Conservation (phyloP, 2,797 vertebrate genomes). For the Alfaro cultratus region DNA sequence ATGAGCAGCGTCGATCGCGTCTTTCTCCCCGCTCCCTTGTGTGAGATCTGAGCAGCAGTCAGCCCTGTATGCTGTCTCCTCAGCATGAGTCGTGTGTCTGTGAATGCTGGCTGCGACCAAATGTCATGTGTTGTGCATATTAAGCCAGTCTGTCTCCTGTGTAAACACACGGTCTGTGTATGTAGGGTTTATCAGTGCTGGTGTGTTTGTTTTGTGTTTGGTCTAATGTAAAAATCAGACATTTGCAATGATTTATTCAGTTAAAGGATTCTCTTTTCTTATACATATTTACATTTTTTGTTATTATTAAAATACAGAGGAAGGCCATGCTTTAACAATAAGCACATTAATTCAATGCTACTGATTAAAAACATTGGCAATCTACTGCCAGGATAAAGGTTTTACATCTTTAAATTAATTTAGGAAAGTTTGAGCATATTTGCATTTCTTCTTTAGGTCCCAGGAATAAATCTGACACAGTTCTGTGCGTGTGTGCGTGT, state of each 20-base stretch:
- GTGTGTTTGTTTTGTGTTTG: constrained; percentile 21
- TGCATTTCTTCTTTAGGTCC: background rate
- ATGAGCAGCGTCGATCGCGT: constrained; percentile 25
- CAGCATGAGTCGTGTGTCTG: constrained; percentile 66
- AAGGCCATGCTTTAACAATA: background rate
- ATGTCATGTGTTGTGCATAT: constrained; percentile 74
- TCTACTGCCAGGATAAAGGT: background rate
- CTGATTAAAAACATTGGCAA: background rate
- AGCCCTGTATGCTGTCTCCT: constrained; percentile 55
- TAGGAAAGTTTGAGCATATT: background rate
- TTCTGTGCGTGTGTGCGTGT: background rate
- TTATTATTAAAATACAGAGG: background rate
- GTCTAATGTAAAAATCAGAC: constrained; percentile 8
- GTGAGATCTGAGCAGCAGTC: constrained; percentile 32
- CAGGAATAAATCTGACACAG: background rate
- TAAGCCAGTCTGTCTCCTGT: constrained; percentile 55
- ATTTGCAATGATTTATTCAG: constrained; percentile 19
- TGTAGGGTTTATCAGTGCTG: constrained; percentile 34
- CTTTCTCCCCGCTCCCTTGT: constrained; percentile 24
- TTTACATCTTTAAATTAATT: background rate
- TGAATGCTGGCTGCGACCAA: constrained; percentile 63
- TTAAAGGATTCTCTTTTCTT: background rate
- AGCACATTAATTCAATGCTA: background rate
- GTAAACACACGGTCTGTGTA: constrained; percentile 51
- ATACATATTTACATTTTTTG: background rate